Base-by-base conservation (phyloP, 2,113 vertebrate species). In the Bolborhynchus lineola region DNA sequence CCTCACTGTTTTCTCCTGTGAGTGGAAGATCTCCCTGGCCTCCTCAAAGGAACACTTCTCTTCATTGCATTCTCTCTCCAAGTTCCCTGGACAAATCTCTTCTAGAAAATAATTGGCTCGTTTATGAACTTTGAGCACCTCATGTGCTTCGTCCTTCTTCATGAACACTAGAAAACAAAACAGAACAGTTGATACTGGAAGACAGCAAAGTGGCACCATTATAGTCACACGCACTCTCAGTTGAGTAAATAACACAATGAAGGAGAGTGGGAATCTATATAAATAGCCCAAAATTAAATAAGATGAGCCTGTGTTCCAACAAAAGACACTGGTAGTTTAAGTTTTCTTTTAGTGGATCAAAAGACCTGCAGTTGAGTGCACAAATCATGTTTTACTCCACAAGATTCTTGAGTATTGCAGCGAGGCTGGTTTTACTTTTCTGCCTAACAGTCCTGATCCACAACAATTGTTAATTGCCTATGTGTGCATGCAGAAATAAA, bases 31-130 rank as follows among this genome's bases (percentile, higher is more conserved):
- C 94, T 99, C 98, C 6, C 95, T 78, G 1, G 98, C 98, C 92
- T 99, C 99, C 94, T 99, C 98, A 85, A 98, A 98, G 0, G 98
- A 98, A 86, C 98, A 99, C 9, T 28, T 88, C 80, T 99, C 98
- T 95, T 99, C 98, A 1, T 89, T 98, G 78, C 98, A 99, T 82
- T 99, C 98, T 52, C 99, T 96, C 96, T 99, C 98, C 95, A 99
- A 88, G 93, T 98, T 96, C 31, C 98, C 98, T 1, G 98, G 96
- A n/a, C 80, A 59, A 50, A 99, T 82, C 96, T 99, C 98, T 95
- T 99, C 99, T 37, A 99, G 95, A 26, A 98, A 97, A 21, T 94
- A 82, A 91, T 98, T 99, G 2, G 98, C 98, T 8, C 98, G 92
- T 74, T 97, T 97, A 42, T 97, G 96, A 29, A 97, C 80, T 53